Base-by-base conservation (phyloP, 2,797 vertebrate species). In the Notamacropus eugenii region DNA sequence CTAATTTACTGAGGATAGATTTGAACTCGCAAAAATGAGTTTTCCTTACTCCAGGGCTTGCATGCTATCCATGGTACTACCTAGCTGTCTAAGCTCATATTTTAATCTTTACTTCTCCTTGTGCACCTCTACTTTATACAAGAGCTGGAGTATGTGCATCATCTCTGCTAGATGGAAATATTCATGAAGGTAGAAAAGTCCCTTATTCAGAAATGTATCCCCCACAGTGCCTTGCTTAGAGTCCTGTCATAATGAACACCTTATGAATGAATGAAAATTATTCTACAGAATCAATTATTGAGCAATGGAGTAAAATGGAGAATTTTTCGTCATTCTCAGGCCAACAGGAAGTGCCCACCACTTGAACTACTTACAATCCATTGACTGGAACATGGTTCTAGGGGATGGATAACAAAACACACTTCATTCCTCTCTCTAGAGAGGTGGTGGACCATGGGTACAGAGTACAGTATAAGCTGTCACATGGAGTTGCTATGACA, bases 281-380 rank as follows among this genome's bases (percentile, higher is more conserved):
- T 1, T 58, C 50, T 50, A 16, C 6, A 31, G 19, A 50, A 34
- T 55, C 13, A 92, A 55, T 6, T 94, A 52, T 40, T 52, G 50
- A 87, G 55, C 94, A 28, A 87, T 91, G 4, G 5, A 46, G 24
- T 62, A 95, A 46, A 93, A 6, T 87, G 46, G 90, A 62, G 22
- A 90, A 3, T 34, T 93, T 59, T 92, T 56, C 67, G 91, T 57
- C n/a, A 93, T 54, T 27, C 29, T 16, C 91, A 90, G 40, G 52
- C 6, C 92, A 91, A 59, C 12, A 74, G 27, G 12, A 58, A 93
- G 57, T 8, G 40, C 59, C 55, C 31, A 50, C 93, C 52, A 91
- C 87, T 91, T 92, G 13, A 82, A 12, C 40, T 0, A 82, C 59
- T 90, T 96, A 56, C 95, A 93, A 95, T 34, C 40, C n/a, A 22